A percentile compares a stretch with the other conserved stretches of the same genome.
Evolutionary conservation across 1,140 invertebrate genomes (phyloP).

Genomic region (Drosophila saltans): DNA sequence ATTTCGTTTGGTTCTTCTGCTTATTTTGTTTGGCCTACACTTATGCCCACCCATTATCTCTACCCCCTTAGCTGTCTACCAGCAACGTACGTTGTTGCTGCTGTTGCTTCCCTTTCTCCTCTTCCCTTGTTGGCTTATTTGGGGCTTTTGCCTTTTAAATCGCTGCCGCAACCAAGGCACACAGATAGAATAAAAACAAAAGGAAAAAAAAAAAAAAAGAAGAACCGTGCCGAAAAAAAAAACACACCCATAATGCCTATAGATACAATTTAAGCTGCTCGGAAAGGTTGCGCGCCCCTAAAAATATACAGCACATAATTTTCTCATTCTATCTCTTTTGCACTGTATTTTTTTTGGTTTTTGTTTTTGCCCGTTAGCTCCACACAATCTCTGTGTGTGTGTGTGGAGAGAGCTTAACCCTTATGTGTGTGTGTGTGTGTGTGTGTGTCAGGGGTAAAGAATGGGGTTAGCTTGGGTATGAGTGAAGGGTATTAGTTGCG

Average conservation of each 20-base stretch:
- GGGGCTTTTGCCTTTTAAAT: slow-evolving; percentile 70
- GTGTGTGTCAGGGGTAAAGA: slow-evolving; percentile 1
- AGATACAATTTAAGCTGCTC: slow-evolving; percentile 74
- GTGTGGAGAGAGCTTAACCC: slow-evolving; percentile 11
- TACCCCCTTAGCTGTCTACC: background rate
- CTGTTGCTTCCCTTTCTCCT: background rate
- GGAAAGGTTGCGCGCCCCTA: slow-evolving; percentile 72
- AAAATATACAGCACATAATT: slow-evolving; percentile 71
- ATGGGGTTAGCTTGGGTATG: slow-evolving; percentile 7
- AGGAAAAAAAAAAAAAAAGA: slow-evolving; percentile 9
- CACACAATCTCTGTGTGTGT: background rate
- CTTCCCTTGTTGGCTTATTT: slow-evolving; percentile 67
- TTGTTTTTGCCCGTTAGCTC: background rate
- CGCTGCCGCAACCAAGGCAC: slow-evolving; percentile 55
- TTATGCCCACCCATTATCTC: background rate
- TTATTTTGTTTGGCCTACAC: slow-evolving; percentile 38
- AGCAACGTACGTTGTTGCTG: background rate
- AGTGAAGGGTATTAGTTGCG: slow-evolving; percentile 26
- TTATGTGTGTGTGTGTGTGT: slow-evolving; percentile 23
- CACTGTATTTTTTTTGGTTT: too few relatives aligned
- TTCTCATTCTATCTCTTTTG: slow-evolving; percentile 14
- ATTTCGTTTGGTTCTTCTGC: slow-evolving; percentile 44
- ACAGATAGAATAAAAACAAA: slow-evolving; percentile 30
- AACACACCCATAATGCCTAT: slow-evolving; percentile 56
- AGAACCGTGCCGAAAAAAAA: slow-evolving; percentile 20